phyloP scores from a whole-genome alignment of 2,888 invertebrate species.

The Eugnorisma glareosa region DNA sequence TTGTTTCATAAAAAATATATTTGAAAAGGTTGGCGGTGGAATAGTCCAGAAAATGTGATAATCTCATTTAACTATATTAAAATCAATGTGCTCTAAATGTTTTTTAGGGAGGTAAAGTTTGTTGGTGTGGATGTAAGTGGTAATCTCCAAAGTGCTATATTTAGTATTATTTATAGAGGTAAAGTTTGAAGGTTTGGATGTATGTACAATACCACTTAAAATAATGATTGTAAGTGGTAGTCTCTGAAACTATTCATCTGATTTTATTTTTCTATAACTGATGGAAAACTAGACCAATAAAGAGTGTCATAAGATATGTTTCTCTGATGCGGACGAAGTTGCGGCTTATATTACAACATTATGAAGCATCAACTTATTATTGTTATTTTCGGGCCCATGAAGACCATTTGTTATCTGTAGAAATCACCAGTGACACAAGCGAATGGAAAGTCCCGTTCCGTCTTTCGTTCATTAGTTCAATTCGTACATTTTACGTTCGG shows the following conservation, averaged over 20 bases:
- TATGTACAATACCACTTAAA: too few species aligned
- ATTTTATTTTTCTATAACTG: neutral
- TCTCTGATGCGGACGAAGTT: neutral
- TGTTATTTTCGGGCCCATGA: neutral
- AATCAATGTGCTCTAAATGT: too few species aligned
- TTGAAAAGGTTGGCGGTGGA: neutral
- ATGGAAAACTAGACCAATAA: neutral
- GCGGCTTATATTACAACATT: neutral
- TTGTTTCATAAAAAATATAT: neutral
- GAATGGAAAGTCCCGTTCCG: slow-evolving; percentile 8
- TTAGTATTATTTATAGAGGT: too few species aligned
- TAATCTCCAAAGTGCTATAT: too few species aligned
- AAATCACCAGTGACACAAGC: neutral
- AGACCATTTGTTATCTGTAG: slow-evolving; percentile 3
- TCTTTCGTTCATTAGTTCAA: neutral
- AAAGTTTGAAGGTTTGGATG: neutral
- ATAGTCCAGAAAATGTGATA: neutral
- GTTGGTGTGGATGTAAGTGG: neutral
- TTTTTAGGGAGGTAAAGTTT: neutral
- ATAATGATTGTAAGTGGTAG: neutral
- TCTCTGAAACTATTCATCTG: neutral
- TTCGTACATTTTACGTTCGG: neutral
- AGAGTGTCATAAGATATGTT: neutral
- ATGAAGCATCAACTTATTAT: neutral
- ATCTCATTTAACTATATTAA: neutral